These are phyloP conservation scores for Apoderus coryli DNA, from an alignment of 2,888 invertebrate species.

Conservation along the genomic window DNA sequence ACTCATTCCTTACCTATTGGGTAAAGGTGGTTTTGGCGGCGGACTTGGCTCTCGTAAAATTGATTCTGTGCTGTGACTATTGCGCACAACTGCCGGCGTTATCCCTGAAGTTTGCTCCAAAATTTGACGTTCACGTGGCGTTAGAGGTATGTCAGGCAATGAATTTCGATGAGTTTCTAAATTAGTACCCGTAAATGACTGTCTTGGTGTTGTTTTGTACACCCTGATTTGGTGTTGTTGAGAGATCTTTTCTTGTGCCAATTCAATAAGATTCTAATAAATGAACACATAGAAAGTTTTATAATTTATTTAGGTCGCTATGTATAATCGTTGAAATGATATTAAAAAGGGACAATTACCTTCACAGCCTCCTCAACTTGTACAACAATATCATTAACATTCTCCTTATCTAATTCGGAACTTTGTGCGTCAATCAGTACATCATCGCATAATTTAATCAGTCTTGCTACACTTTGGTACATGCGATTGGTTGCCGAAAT, in stretches of 20 bases:
- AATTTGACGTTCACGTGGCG: slow-evolving; percentile 60
- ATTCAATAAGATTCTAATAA: slow-evolving; percentile 51
- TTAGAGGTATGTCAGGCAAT: slow-evolving; percentile 61
- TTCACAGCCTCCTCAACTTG: slow-evolving; percentile 59
- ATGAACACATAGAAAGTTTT: not conserved
- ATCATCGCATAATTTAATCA: slow-evolving; percentile 83
- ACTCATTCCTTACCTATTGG: slow-evolving; percentile 34
- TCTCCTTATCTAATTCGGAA: slow-evolving; percentile 48
- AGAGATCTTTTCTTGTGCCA: slow-evolving; percentile 72
- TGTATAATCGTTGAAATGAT: too few relatives aligned
- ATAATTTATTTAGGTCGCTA: too few relatives aligned
- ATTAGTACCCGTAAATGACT: slow-evolving; percentile 28
- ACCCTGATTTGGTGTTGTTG: slow-evolving; percentile 26
- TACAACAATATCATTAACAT: slow-evolving; percentile 48
- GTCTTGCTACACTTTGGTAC: slow-evolving; percentile 70
- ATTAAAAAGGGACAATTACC: too few relatives aligned
- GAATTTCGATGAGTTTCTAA: slow-evolving; percentile 48
- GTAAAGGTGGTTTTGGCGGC: slow-evolving; percentile 82
- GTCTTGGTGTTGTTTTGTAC: slow-evolving; percentile 33
- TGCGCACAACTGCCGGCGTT: slow-evolving; percentile 36
- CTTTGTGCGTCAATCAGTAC: slow-evolving; percentile 62
- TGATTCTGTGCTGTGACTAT: slow-evolving; percentile 71
- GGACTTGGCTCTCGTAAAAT: slow-evolving; percentile 56
- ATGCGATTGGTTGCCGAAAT: slow-evolving; percentile 73
- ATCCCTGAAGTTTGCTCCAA: slow-evolving; percentile 40